A percentile compares a stretch with the other conserved stretches of the same genome.
Conservation (phyloP, 1,140 invertebrate species). For the Dinoponera quadriceps region DNA sequence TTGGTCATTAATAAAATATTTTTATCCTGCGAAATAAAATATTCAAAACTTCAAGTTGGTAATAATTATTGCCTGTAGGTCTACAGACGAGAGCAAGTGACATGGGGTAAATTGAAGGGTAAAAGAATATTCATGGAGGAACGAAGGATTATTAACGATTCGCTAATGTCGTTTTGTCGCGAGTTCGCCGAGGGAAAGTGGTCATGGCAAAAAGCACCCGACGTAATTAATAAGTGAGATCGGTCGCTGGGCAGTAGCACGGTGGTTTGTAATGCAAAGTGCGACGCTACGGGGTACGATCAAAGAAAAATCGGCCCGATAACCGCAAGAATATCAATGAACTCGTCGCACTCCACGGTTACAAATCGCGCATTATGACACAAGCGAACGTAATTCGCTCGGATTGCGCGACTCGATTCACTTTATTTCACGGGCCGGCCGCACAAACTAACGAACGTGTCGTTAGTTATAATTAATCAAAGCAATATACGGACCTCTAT, state of each 20-base stretch:
- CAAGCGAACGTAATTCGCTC: conserved; percentile 67
- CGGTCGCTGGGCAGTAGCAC: neutral
- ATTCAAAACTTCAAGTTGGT: too few relatives aligned
- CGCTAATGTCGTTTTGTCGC: neutral
- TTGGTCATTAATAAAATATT: too few relatives aligned
- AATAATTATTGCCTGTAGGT: too few relatives aligned
- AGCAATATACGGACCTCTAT: neutral
- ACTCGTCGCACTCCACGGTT: conserved; percentile 72
- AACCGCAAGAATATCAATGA: conserved; percentile 79
- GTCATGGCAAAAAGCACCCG: neutral
- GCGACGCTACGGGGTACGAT: conserved; percentile 61
- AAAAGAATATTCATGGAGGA: neutral
- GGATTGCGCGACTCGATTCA: conserved; percentile 15
- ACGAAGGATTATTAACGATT: neutral
- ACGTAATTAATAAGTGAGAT: conserved; percentile 36
- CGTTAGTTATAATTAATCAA: neutral
- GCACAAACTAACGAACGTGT: conserved; percentile 12
- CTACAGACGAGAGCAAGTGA: too few relatives aligned
- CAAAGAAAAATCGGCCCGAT: conserved; percentile 69
- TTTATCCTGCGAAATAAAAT: too few relatives aligned
- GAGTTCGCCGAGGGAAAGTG: neutral
- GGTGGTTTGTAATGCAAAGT: conserved; percentile 63
- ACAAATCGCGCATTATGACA: conserved; percentile 69
- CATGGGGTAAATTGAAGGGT: neutral
- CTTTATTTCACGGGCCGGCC: conserved; percentile 12